Evolutionary conservation across 1,140 invertebrate genomes (phyloP), one percentile per base, ranked within the genome.

Genomic region (Cydia splendana): DNA sequence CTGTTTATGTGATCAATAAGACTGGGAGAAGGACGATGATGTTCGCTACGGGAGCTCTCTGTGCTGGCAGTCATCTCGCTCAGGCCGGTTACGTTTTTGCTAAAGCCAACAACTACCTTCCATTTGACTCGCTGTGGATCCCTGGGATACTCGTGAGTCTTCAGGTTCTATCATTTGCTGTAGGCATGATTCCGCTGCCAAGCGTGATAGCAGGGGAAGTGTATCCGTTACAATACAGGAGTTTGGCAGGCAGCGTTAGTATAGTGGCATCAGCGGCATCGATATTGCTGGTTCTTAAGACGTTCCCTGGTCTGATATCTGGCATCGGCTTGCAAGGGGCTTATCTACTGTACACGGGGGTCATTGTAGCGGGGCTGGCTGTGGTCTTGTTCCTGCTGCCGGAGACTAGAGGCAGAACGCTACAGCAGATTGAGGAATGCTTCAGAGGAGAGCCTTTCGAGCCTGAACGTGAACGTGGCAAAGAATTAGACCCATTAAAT

Each of bases 391-490:
- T 82, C 6, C 62, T 87, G 20, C 34, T 90, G 42, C 88, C 90
- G 7, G 90, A 91, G 76, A 91, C 90, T 0, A 88, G 82, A 74
- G 88, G 83, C 0, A 89, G 82, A 71, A 90, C 90, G 13, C 77
- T 91, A 4, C 88, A 90, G 65, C 77, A 90, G 73, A 92, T 92
- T 34, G 90, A 92, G 74, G 86, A 92, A 34, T 85, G 87, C 30
- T 84, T 88, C 20, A 82, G 85, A 76, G 53, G 51, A 30, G 13
- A 51, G 45, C 71, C 13, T 57, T 57, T 18, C 53, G n/a, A 57
- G 53, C 1, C 4, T 18, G 6, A 18, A 18, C 6, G n/a, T 18
- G 6, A 18, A 18, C 6, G n/a, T 57, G 53, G 5, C n/a, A 57
- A 57, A 18, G 53, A 57, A 57, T 57, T 57, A 15, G 53, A 57